Percentiles rank a stretch among this genome's conserved stretches.
Conservation (phyloP, 2,113 vertebrate genomes). For the Panurus biarmicus region DNA sequence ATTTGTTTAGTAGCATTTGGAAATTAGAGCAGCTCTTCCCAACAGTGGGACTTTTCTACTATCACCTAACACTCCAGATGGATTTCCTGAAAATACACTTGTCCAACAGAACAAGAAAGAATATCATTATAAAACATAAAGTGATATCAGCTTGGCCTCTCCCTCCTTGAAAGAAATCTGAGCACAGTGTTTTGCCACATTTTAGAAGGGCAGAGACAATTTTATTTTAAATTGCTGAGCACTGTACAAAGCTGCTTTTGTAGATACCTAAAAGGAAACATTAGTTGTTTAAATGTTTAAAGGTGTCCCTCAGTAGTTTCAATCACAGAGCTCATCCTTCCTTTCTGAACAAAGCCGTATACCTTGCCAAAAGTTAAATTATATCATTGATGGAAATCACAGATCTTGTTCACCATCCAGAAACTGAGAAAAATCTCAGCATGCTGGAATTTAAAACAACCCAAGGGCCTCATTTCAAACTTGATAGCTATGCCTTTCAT, state of each 20-base stretch:
- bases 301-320: slow-evolving; percentile 35
- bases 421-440: slow-evolving; percentile 28
- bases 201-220: slow-evolving; percentile 48
- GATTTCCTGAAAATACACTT: slow-evolving; percentile 57
- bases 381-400: slow-evolving; percentile 18
- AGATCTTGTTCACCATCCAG: slow-evolving; percentile 39
- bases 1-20: not conserved
- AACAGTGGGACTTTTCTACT: not conserved
- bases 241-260: slow-evolving; percentile 15
- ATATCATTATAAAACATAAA: slow-evolving; percentile 51
- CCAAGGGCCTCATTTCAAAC: not conserved
- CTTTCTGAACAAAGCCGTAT: slow-evolving; percentile 46
- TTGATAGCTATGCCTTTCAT: slow-evolving; percentile 36
- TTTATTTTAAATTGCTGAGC: slow-evolving; percentile 54
- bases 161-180: slow-evolving; percentile 27
- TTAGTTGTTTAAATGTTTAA: slow-evolving; percentile 26
- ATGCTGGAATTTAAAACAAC: not conserved
- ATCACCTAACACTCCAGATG: slow-evolving; percentile 26
- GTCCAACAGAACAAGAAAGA: slow-evolving; percentile 57
- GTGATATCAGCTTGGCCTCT: slow-evolving; percentile 14
- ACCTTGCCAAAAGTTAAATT: slow-evolving; percentile 64
- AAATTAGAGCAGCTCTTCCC: not conserved
- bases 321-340: slow-evolving; percentile 42
- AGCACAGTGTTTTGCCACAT: slow-evolving; percentile 40
- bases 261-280: slow-evolving; percentile 35